Percentiles rank a stretch among this genome's conserved stretches.
Evolutionary conservation across 2,797 vertebrate genomes (phyloP).

Genomic region (Vipera ursinii): DNA sequence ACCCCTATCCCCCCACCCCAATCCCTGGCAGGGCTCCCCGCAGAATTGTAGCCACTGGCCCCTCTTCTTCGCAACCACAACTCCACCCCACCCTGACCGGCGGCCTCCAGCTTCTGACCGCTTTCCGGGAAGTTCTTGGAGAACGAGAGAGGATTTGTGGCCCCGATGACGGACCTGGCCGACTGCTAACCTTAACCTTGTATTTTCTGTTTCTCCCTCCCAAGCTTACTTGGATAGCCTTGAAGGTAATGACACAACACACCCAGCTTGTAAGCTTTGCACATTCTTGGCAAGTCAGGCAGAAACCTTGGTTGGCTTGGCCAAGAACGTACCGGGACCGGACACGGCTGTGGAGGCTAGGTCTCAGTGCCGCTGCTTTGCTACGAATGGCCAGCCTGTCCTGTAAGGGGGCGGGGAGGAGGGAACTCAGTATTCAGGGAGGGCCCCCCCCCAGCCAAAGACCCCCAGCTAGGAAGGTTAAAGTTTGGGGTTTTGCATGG

Average conservation of each 20-base stretch:
- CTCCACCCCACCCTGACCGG: not conserved
- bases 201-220: conserved; percentile 79
- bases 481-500: not conserved
- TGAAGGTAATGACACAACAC: conserved; percentile 90
- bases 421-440: no score
- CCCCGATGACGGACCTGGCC: conserved; percentile 50
- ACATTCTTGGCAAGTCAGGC: conserved; percentile 35
- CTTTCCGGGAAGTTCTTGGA: not conserved
- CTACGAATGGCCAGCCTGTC: conserved; percentile 6
- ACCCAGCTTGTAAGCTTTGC: conserved; percentile 53
- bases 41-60: not conserved
- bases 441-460: not conserved
- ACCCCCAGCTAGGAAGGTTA: no score
- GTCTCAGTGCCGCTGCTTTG: conserved; percentile 28
- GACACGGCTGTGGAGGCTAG: not conserved
- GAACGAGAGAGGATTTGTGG: conserved; percentile 29
- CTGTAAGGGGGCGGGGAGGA: not conserved
- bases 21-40: not conserved
- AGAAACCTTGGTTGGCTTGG: conserved; percentile 35
- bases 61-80: not conserved
- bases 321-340: not conserved
- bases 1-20: no score
- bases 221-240: conserved; percentile 99
- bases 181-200: conserved; percentile 69
- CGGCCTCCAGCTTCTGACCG: no score